Evolutionary conservation across 2,113 vertebrate genomes (phyloP), one percentile per base, ranked within the genome.

Genomic region (Meleagris gallopavo): DNA sequence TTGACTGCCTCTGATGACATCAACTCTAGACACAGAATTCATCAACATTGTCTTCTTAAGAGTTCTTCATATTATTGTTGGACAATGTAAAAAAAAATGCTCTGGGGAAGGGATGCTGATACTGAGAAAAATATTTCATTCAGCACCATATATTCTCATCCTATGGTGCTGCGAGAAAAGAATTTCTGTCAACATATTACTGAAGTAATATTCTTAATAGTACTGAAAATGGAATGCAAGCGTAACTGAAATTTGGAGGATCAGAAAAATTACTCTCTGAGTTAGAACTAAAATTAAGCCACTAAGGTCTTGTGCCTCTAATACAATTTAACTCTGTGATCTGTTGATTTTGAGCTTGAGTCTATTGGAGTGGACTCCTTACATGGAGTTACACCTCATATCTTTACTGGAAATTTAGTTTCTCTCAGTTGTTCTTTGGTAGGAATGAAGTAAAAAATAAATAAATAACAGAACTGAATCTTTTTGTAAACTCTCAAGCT

Each of bases 401-500:
- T 70, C 69, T 71, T 66, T 83, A 24, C 27, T 41, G n/a, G 36
- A 74, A 60, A 34, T 40, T 66, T 79, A 58, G 43, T 76, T 84
- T 85, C 70, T 86, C 65, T 83, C 54, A 34, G 4, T 32, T 85
- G 16, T 34, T 89, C 50, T 73, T 71, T 50, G 40, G 27, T 40
- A 83, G n/a, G n/a, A 80, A 38, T 19, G 58, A 76, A 89, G 20
- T 3, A 21, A 46, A 64, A 22, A 11, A 2, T 22, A 48, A 48
- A 20, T 22, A 48, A 57, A 57, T 38, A 61, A 38, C 10, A 36
- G 52, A 70, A 18, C 30, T 41, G 72, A 76, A 89, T 77, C n/a
- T 89, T 69, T 93, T 48, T 41, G 50, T 94, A 94, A 89, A 57
- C 54, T 83, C 52, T 79, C 9, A 57, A 65, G 78, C 48, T 85